Evolutionary conservation across 2,888 invertebrate species (phyloP).

Genomic region (Drosophila eohydei): DNA sequence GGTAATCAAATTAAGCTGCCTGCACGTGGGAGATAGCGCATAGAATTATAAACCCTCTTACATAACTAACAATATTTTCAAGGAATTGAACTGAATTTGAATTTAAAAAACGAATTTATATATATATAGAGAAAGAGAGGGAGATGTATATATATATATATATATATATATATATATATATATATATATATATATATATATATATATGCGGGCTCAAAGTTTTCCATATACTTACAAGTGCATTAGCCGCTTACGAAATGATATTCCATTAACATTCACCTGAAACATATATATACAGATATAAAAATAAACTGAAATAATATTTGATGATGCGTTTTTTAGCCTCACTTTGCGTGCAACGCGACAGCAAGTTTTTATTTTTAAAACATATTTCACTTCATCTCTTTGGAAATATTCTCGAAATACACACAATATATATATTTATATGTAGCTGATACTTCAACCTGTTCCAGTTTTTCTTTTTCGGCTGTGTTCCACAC

Average conservation of each 20-base stretch:
- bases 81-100: conserved; percentile 2
- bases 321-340: conserved; percentile 26
- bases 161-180: not conserved
- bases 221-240: conserved; percentile 16
- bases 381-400: conserved; percentile 45
- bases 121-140: not conserved
- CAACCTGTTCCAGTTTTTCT: conserved; percentile 30
- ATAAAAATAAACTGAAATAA: not conserved
- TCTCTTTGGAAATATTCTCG: conserved; percentile 44
- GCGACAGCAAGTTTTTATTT: conserved; percentile 41
- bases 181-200: not conserved
- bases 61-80: conserved; percentile 12
- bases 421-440: not conserved
- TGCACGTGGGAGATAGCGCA: conserved; percentile 35
- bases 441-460: conserved; percentile 22
- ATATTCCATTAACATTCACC: conserved; percentile 32
- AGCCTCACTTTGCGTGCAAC: conserved; percentile 26
- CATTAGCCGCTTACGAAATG: conserved; percentile 27
- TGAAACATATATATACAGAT: not conserved
- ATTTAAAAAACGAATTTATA: conserved; percentile 11
- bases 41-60: conserved; percentile 17
- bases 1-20: conserved; percentile 19
- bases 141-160: not conserved
- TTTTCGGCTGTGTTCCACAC: conserved; percentile 4
- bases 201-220: conserved; percentile 39